phyloP scores from a whole-genome alignment of 2,113 vertebrate species.

The Cyprinodon brontotheroides region DNA sequence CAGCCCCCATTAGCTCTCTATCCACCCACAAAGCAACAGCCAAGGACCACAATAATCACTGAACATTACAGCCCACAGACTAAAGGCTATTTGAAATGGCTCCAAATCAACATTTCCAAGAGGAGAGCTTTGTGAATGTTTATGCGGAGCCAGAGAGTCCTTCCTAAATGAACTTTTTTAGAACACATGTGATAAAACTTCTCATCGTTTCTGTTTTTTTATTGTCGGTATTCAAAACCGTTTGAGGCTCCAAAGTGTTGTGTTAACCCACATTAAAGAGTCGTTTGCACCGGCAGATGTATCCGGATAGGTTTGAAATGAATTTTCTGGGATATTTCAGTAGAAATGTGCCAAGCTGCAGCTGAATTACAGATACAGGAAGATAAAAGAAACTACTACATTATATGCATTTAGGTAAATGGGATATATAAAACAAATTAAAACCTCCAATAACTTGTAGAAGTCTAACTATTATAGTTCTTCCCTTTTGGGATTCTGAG shows the following conservation, averaged over 20 bases:
- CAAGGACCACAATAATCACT: conserved; percentile 31
- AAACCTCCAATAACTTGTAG: too few relatives aligned
- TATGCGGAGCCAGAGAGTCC: background rate
- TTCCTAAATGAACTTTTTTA: background rate
- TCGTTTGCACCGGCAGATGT: background rate
- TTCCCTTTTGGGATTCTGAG: too few relatives aligned
- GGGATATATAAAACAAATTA: too few relatives aligned
- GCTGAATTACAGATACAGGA: background rate
- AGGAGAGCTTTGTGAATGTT: background rate
- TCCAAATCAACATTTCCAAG: background rate
- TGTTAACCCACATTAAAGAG: background rate
- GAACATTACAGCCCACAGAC: conserved; percentile 33
- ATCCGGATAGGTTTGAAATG: background rate
- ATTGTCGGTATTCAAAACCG: background rate
- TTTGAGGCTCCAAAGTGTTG: background rate
- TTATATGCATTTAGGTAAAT: too few relatives aligned
- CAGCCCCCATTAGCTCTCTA: conserved; percentile 35
- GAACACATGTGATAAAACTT: background rate
- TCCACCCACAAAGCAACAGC: conserved; percentile 43
- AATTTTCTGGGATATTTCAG: background rate
- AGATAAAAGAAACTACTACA: background rate
- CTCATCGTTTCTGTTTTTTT: background rate
- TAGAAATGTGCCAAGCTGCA: background rate
- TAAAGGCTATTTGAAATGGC: conserved; percentile 28
- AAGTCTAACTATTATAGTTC: too few relatives aligned